Conservation (phyloP, 23 tunicate species). For the Aplidium turbinatum region DNA sequence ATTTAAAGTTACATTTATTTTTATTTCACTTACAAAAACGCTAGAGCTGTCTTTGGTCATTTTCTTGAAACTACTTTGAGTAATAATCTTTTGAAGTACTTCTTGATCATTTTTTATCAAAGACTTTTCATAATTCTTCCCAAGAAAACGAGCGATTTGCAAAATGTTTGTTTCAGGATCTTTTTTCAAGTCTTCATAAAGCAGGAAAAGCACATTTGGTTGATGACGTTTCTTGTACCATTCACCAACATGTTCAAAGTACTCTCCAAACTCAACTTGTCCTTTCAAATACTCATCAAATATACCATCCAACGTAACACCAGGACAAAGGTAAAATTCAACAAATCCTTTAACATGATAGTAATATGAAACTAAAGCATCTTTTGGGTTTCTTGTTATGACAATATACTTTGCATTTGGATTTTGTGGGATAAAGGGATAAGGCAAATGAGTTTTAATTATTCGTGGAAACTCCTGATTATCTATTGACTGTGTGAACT, state of each 20-base stretch:
- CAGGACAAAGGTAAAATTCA: background rate
- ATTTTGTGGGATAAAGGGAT: constrained; percentile 27
- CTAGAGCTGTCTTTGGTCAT: too few relatives aligned
- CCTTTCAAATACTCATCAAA: constrained; percentile 35
- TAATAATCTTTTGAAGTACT: constrained; percentile 22
- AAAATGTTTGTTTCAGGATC: constrained; percentile 18
- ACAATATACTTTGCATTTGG: constrained; percentile 50
- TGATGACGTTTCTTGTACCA: constrained; percentile 45
- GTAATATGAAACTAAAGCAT: constrained; percentile 45
- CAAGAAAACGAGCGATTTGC: constrained; percentile 52
- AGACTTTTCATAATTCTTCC: constrained; percentile 31
- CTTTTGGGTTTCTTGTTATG: constrained; percentile 65
- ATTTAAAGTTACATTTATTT: too few relatives aligned
- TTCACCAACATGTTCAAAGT: constrained; percentile 33
- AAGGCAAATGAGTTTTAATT: constrained; percentile 42
- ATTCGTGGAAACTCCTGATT: constrained; percentile 40
- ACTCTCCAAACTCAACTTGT: constrained; percentile 13
- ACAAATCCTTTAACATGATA: constrained; percentile 45
- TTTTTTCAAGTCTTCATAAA: constrained; percentile 46
- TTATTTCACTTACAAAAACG: too few relatives aligned
- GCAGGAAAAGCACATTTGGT: constrained; percentile 38
- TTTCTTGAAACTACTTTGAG: constrained; percentile 3
- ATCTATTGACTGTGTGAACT: constrained; percentile 20
- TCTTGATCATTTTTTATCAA: constrained; percentile 25
- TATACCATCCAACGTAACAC: constrained; percentile 24